Conservation (phyloP, 2,113 vertebrate species). For the Paramormyrops kingsleyae region DNA sequence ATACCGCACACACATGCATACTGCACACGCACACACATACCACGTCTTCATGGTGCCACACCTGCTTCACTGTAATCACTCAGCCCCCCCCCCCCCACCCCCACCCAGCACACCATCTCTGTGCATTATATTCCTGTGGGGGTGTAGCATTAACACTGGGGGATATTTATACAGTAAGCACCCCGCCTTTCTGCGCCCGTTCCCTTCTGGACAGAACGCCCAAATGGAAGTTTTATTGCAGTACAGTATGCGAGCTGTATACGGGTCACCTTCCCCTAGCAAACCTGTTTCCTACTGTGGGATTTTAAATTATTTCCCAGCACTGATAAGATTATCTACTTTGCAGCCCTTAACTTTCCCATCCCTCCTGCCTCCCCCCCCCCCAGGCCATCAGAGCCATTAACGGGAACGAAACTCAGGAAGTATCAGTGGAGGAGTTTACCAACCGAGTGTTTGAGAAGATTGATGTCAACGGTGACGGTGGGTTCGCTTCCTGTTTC, state of each 20-base stretch:
- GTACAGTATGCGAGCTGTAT: neutral
- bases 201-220: neutral
- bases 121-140: neutral
- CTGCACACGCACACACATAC: no score
- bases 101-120: neutral
- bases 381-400: slow-evolving; percentile 78
- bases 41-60: neutral
- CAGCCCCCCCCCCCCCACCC: neutral
- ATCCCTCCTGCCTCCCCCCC: neutral
- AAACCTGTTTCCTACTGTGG: neutral
- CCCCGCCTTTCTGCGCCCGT: neutral
- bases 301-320: neutral
- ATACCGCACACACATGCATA: no score
- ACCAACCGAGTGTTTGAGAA: slow-evolving; percentile 80
- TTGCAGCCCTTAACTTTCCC: neutral
- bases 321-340: neutral
- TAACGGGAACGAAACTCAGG: slow-evolving; percentile 68
- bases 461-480: slow-evolving; percentile 82
- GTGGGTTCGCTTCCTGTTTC: slow-evolving; percentile 49
- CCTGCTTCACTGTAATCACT: neutral
- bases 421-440: slow-evolving; percentile 71
- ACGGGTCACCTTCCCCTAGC: neutral
- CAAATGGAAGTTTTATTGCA: neutral
- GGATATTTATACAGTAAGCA: neutral
- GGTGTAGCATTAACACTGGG: neutral